Evolutionary conservation across 2,113 vertebrate genomes (phyloP), one percentile per base, ranked within the genome.

Genomic region (Ahaetulla prasina): DNA sequence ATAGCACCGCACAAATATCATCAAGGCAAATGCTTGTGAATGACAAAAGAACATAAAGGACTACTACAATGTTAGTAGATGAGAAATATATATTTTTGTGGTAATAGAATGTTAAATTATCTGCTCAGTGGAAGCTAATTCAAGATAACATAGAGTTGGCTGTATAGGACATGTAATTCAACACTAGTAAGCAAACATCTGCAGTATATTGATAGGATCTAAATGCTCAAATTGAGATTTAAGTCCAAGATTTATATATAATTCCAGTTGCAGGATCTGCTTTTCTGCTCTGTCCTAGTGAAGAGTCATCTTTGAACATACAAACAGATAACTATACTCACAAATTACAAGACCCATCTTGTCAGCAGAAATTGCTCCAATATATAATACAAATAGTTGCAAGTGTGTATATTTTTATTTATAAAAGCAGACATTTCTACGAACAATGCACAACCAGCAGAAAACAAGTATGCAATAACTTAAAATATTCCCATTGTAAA

Each of bases 401-500:
- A 45, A 20, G 30, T 85, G 35, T 80, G 43, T 80, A 43, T 80
- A 22, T 80, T 43, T 80, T 80, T 80, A 89, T 85, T 85, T 50
- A 50, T 60, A 49, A 91, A 27, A 86, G 45, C 39, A 63, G 80
- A 50, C 85, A 39, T 60, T 60, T 86, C 54, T 90, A 60, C 54
- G 7, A 63, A 92, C 90, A 63, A 55, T 60, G 54, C 54, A 90
- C 85, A 86, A 52, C 88, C 53, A 92, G 80, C 80, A 63, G 88
- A 90, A 90, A 92, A 53, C 16, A 85, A 49, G 47, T 25, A 63
- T 43, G 80, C n/a, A 89, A 86, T 90, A 90, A 63, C 54, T 63
- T 90, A 90, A 86, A 92, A 86, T 86, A 47, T 89, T 92, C 54
- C 47, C 45, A 86, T 85, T 92, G n/a, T 60, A 55, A 80, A 68